phyloP scores from a whole-genome alignment of 1,140 invertebrate species.

The Rhynchophorus ferrugineus region DNA sequence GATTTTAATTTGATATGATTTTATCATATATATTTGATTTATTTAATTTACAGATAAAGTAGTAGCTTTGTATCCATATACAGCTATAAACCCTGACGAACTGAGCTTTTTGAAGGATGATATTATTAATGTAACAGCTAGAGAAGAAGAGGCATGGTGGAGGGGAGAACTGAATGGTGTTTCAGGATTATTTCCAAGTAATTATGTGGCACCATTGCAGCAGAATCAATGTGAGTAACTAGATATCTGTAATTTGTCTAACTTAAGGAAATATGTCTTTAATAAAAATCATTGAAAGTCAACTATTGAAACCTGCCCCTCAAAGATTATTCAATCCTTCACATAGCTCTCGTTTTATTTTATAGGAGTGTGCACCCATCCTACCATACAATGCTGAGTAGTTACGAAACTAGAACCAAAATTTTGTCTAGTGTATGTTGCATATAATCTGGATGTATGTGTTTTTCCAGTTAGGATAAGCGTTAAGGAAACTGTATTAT shows the following conservation, averaged over 20 bases:
- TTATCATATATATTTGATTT: too few relatives aligned
- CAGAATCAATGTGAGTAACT: slow-evolving; percentile 50
- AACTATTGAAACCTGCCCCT: too few relatives aligned
- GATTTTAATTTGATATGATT: too few relatives aligned
- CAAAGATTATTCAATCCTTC: slow-evolving; percentile 5
- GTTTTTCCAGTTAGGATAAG: slow-evolving; percentile 3
- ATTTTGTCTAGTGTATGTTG: slow-evolving; percentile 11
- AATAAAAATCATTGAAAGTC: too few relatives aligned
- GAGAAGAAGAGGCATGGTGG: slow-evolving; percentile 95
- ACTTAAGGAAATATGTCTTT: too few relatives aligned
- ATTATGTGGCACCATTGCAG: slow-evolving; percentile 68
- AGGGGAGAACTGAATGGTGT: slow-evolving; percentile 82
- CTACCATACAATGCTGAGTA: slow-evolving; percentile 37
- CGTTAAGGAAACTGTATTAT: background rate
- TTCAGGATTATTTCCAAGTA: slow-evolving; percentile 85
- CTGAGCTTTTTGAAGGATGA: slow-evolving; percentile 90
- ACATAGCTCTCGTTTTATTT: slow-evolving; percentile 20
- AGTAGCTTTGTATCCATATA: slow-evolving; percentile 86
- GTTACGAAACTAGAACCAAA: slow-evolving; percentile 23
- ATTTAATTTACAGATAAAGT: slow-evolving; percentile 79
- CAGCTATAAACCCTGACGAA: slow-evolving; percentile 89
- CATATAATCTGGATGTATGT: slow-evolving; percentile 13
- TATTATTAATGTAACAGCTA: slow-evolving; percentile 82
- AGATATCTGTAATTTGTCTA: too few relatives aligned
- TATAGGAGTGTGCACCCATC: slow-evolving; percentile 40